Evolutionary conservation across 2,797 vertebrate species (phyloP).

Genomic region (Crocodylus rhombifer): DNA sequence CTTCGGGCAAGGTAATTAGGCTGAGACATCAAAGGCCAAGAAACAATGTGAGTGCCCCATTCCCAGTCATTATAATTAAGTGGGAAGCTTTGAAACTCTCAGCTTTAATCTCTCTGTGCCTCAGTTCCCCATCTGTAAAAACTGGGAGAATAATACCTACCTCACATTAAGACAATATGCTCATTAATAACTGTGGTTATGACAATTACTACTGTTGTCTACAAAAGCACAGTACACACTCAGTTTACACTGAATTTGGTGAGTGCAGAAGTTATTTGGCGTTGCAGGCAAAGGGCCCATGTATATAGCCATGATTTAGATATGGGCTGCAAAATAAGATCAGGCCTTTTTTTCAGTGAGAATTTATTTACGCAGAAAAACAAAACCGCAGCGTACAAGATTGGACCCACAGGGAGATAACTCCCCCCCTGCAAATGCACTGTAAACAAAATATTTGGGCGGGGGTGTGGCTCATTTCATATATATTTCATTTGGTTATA

Average conservation of each 20-base stretch:
- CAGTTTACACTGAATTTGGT: neutral
- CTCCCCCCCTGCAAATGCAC: slow-evolving; percentile 30
- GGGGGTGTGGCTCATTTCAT: slow-evolving; percentile 51
- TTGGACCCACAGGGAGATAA: slow-evolving; percentile 24
- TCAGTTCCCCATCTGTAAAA: slow-evolving; percentile 68
- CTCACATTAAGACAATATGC: neutral
- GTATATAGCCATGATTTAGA: neutral
- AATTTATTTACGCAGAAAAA: neutral
- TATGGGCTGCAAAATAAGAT: neutral
- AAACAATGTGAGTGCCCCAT: slow-evolving; percentile 75
- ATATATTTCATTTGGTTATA: slow-evolving; percentile 61
- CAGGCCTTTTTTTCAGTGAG: neutral
- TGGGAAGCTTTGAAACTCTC: slow-evolving; percentile 73
- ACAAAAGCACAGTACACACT: rapidly evolving
- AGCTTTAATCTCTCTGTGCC: slow-evolving; percentile 68
- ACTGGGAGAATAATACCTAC: slow-evolving; percentile 44
- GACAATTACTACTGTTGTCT: neutral
- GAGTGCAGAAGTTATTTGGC: rapidly evolving
- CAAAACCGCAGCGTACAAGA: neutral
- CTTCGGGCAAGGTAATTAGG: slow-evolving; percentile 74
- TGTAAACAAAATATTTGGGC: slow-evolving; percentile 28
- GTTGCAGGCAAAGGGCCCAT: neutral
- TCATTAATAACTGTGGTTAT: neutral
- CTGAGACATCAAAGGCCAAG: slow-evolving; percentile 71
- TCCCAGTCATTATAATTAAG: slow-evolving; percentile 76